Percentiles rank a stretch among this genome's conserved stretches.
These are phyloP conservation scores for Clarias fuscus DNA, from an alignment of 2,797 vertebrate species.

Conservation along the genomic window DNA sequence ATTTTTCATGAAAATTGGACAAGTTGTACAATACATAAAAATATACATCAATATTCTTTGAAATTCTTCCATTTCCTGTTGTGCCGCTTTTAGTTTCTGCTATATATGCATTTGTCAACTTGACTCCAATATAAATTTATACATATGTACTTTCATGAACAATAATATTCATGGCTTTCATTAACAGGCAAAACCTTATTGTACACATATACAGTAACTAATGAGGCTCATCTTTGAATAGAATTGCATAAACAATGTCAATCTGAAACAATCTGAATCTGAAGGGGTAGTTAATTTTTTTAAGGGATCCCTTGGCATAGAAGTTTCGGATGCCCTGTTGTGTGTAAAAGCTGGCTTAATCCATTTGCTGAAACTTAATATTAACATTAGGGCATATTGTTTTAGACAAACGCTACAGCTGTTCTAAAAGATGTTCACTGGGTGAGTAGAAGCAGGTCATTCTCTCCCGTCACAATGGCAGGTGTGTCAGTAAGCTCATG, in stretches of 20 bases:
- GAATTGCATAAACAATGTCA: not conserved
- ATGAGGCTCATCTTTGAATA: not conserved
- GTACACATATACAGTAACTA: not conserved
- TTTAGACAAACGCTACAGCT: not conserved
- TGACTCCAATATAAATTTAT: not conserved
- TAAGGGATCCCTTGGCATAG: not conserved
- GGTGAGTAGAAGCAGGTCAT: too few species aligned
- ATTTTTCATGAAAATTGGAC: too few species aligned
- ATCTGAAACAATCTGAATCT: too few species aligned
- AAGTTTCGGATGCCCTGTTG: not conserved
- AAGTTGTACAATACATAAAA: too few species aligned
- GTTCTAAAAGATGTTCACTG: not conserved
- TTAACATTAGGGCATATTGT: not conserved
- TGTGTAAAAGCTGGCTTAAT: not conserved
- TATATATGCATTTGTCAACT: not conserved
- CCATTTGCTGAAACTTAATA: not conserved
- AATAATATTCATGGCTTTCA: not conserved
- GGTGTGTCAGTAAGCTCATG: constrained; percentile 1
- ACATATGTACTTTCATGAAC: not conserved
- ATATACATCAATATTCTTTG: not conserved
- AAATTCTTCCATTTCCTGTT: not conserved
- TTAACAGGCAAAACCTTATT: not conserved
- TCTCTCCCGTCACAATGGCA: not conserved
- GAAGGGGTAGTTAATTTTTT: not conserved
- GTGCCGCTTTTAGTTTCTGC: not conserved